Percentiles rank a stretch among this genome's conserved stretches.
These are phyloP conservation scores for Epiblema foenella DNA, from an alignment of 2,888 invertebrate genomes.

Conservation along the genomic window DNA sequence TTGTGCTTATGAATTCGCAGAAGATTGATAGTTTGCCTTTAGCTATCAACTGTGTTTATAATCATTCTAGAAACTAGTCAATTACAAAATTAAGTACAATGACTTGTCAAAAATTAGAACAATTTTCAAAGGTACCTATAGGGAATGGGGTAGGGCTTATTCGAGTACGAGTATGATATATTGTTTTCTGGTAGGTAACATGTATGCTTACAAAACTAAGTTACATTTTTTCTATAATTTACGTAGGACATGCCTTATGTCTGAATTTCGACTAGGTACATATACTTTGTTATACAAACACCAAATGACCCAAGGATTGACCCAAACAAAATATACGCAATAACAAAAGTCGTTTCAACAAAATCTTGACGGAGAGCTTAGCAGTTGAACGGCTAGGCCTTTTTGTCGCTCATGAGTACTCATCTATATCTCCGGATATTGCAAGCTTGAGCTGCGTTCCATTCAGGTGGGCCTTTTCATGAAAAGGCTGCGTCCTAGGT, in stretches of 20 bases:
- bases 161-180: too few species aligned
- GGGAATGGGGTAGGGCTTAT: too few species aligned
- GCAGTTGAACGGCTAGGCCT: background rate
- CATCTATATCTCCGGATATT: conserved; percentile 33
- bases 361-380: background rate
- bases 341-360: background rate
- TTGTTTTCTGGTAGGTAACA: too few species aligned
- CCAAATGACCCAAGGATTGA: background rate
- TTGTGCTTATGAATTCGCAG: too few species aligned
- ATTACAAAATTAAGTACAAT: too few species aligned
- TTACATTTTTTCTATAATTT: too few species aligned
- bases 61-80: background rate
- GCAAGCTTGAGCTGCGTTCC: background rate
- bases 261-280: too few species aligned
- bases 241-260: too few species aligned
- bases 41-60: background rate
- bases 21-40: background rate
- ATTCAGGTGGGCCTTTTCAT: conserved; percentile 2
- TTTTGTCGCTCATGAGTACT: conserved; percentile 17
- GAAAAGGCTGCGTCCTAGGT: background rate
- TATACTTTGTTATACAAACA: background rate
- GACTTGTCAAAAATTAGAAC: background rate
- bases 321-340: background rate
- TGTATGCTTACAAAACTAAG: too few species aligned
- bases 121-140: too few species aligned